Evolutionary conservation across 23 tunicate genomes (phyloP).

Genomic region (Aplidium turbinatum): DNA sequence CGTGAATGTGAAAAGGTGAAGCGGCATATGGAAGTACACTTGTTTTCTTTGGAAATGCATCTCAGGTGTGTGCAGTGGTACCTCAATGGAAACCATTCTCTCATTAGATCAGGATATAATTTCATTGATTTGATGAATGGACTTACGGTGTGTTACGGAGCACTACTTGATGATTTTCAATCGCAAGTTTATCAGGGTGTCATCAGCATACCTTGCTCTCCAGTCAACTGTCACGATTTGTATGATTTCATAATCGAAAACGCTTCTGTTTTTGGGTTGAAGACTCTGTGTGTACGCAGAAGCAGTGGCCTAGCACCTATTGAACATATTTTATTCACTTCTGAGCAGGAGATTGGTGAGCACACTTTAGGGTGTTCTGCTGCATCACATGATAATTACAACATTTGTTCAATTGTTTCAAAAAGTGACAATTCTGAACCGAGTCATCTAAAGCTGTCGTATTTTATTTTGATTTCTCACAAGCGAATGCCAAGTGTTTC

Average conservation of each 20-base stretch:
- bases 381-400: conserved; percentile 12
- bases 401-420: conserved; percentile 10
- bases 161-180: conserved; percentile 9
- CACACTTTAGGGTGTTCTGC: conserved; percentile 21
- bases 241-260: conserved; percentile 21
- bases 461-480: conserved; percentile 36
- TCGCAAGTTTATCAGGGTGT: conserved; percentile 27
- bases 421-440: neutral
- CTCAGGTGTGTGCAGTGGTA: conserved; percentile 45
- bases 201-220: conserved; percentile 21
- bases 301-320: neutral
- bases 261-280: conserved; percentile 19
- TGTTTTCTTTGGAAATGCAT: conserved; percentile 51
- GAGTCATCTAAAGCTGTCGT: conserved; percentile 1
- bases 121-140: conserved; percentile 38
- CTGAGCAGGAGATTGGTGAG: neutral
- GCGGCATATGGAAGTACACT: conserved; percentile 45
- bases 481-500: neutral
- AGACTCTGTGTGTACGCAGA: neutral
- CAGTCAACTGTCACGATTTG: conserved; percentile 30
- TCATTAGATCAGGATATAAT: conserved; percentile 33
- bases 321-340: conserved; percentile 17
- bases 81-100: conserved; percentile 29
- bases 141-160: conserved; percentile 25
- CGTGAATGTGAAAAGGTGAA: conserved; percentile 47